phyloP scores from a whole-genome alignment of 1,140 invertebrate species.

The Rhyacophila brunnea region DNA sequence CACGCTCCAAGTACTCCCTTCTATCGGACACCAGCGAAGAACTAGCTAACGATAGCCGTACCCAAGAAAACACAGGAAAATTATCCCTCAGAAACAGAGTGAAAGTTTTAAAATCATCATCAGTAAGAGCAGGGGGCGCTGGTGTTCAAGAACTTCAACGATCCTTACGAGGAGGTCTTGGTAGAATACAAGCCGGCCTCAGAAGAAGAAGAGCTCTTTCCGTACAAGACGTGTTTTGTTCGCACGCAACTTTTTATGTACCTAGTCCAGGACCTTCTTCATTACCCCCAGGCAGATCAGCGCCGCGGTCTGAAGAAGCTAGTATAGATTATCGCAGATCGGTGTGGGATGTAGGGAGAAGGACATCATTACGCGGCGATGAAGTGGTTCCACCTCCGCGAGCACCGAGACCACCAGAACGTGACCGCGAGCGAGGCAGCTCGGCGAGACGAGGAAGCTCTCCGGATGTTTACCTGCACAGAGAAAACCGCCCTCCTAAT shows the following conservation, averaged over 20 bases:
- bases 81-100: conserved; percentile 51
- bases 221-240: conserved; percentile 63
- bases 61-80: conserved; percentile 42
- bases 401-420: conserved; percentile 29
- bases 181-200: conserved; percentile 65
- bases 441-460: conserved; percentile 48
- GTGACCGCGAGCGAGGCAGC: conserved; percentile 21
- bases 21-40: conserved; percentile 42
- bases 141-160: conserved; percentile 47
- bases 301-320: conserved; percentile 25
- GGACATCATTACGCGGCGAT: conserved; percentile 24
- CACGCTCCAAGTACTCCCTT: conserved; percentile 44
- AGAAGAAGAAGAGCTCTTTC: conserved; percentile 62
- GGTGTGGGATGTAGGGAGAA: conserved; percentile 38
- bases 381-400: conserved; percentile 42
- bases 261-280: conserved; percentile 53
- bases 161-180: conserved; percentile 64
- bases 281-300: conserved; percentile 25
- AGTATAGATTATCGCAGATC: conserved; percentile 35
- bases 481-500: conserved; percentile 36
- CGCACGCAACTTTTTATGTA: conserved; percentile 65
- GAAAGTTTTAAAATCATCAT: conserved; percentile 61
- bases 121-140: conserved; percentile 59
- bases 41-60: conserved; percentile 40
- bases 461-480: conserved; percentile 48